These are phyloP conservation scores for Flexamia atlantica DNA, from an alignment of 2,888 invertebrate species.

Conservation along the genomic window DNA sequence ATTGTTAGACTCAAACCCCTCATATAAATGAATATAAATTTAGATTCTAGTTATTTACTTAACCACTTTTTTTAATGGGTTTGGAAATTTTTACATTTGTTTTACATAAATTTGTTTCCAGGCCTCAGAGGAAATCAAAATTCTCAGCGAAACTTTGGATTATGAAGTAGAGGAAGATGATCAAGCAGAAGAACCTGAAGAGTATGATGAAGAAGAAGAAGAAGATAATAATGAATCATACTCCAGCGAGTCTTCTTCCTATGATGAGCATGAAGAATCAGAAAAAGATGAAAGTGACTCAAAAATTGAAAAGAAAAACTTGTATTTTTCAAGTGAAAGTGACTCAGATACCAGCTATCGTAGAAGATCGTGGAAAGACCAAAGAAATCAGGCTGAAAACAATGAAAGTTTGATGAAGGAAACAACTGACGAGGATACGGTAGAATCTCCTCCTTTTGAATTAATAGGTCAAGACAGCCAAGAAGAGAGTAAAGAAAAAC, in stretches of 20 bases:
- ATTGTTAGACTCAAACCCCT: no score
- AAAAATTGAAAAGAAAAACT: slow-evolving; percentile 34
- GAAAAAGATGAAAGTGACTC: not conserved
- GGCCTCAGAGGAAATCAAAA: not conserved
- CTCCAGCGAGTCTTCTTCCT: not conserved
- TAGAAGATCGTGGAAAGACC: slow-evolving; percentile 31
- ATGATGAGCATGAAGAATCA: slow-evolving; percentile 8
- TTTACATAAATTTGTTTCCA: not conserved
- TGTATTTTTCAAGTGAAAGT: slow-evolving; percentile 36
- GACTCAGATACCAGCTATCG: slow-evolving; percentile 15
- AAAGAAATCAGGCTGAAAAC: slow-evolving; percentile 11
- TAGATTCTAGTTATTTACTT: no score
- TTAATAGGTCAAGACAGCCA: slow-evolving; percentile 43
- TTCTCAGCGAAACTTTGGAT: slow-evolving; percentile 32
- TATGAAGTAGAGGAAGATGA: slow-evolving; percentile 13
- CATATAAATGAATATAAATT: no score
- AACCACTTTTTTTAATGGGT: no score
- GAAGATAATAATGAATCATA: not conserved
- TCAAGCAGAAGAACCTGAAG: slow-evolving; percentile 14
- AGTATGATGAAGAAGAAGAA: not conserved
- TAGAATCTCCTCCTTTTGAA: slow-evolving; percentile 49
- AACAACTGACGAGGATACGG: slow-evolving; percentile 23
- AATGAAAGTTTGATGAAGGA: slow-evolving; percentile 19
- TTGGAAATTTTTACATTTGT: no score
- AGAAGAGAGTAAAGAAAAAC: not conserved